These are phyloP conservation scores for Drosophila melanica DNA, from an alignment of 1,140 invertebrate genomes.

Conservation along the genomic window DNA sequence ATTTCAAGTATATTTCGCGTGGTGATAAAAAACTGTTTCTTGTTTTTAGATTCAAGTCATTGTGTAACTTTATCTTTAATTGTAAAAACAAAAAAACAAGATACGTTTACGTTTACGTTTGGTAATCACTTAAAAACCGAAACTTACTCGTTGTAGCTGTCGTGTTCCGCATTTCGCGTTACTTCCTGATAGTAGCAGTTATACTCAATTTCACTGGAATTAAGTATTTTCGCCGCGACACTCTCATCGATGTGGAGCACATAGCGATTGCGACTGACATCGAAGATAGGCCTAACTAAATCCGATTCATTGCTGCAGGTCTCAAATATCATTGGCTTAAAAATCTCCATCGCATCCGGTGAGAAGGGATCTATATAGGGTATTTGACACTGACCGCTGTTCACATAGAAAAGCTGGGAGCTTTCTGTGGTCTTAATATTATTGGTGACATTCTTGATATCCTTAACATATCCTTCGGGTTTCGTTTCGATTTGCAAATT, in stretches of 20 bases:
- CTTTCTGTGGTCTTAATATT: neutral
- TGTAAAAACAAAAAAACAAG: too few relatives aligned
- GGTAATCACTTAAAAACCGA: neutral
- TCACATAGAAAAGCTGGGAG: slow-evolving; percentile 37
- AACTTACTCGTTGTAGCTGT: slow-evolving; percentile 59
- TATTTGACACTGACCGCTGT: slow-evolving; percentile 51
- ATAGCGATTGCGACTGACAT: slow-evolving; percentile 45
- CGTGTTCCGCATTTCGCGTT: slow-evolving; percentile 22
- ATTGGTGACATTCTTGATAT: neutral
- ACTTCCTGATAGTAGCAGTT: slow-evolving; percentile 70
- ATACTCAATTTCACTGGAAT: slow-evolving; percentile 50
- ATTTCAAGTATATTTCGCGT: too few relatives aligned
- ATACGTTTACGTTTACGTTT: too few relatives aligned
- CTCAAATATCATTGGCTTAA: slow-evolving; percentile 37
- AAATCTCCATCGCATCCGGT: slow-evolving; percentile 39
- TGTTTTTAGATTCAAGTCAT: too few relatives aligned
- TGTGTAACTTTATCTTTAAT: too few relatives aligned
- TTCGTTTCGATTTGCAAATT: neutral
- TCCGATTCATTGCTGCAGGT: slow-evolving; percentile 57
- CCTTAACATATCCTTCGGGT: neutral
- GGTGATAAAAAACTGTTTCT: too few relatives aligned
- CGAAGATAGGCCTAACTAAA: slow-evolving; percentile 53
- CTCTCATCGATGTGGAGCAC: slow-evolving; percentile 51
- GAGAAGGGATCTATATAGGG: slow-evolving; percentile 62
- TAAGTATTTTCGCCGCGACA: slow-evolving; percentile 35